Evolutionary conservation across 2,888 invertebrate genomes (phyloP).

Genomic region (Penaeus monodon): DNA sequence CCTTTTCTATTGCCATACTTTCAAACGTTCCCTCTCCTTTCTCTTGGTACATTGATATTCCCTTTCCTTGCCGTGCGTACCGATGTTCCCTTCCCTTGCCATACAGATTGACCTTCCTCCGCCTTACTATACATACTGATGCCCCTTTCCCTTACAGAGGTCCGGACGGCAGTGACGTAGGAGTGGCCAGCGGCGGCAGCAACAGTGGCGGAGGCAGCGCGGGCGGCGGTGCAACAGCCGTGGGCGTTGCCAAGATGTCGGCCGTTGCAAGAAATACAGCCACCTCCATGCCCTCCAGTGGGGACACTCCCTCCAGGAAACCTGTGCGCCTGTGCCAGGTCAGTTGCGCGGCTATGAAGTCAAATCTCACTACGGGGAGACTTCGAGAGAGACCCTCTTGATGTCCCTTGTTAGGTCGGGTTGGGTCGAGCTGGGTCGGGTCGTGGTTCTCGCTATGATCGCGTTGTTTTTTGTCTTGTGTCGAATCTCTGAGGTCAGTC

Average conservation of each 20-base stretch:
- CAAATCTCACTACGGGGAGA: background rate
- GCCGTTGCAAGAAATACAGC: conserved; percentile 21
- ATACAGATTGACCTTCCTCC: no score
- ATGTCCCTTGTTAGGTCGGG: background rate
- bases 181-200: conserved; percentile 36
- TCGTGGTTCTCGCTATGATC: no score
- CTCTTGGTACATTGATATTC: no score
- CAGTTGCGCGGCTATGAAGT: background rate
- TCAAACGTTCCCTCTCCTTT: no score
- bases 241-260: conserved; percentile 51
- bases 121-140: no score
- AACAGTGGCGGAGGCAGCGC: conserved; percentile 27
- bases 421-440: no score
- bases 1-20: no score
- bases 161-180: conserved; percentile 48
- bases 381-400: background rate
- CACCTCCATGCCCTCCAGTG: conserved; percentile 29
- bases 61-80: no score
- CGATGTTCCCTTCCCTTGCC: no score
- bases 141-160: conserved; percentile 27
- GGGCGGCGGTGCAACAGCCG: conserved; percentile 18
- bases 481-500: no score
- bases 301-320: conserved; percentile 51
- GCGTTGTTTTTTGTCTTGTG: no score
- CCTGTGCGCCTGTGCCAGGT: conserved; percentile 55